A percentile compares a stretch with the other conserved stretches of the same genome.
Evolutionary conservation across 2,113 vertebrate species (phyloP).

Genomic region (Neofelis nebulosa): DNA sequence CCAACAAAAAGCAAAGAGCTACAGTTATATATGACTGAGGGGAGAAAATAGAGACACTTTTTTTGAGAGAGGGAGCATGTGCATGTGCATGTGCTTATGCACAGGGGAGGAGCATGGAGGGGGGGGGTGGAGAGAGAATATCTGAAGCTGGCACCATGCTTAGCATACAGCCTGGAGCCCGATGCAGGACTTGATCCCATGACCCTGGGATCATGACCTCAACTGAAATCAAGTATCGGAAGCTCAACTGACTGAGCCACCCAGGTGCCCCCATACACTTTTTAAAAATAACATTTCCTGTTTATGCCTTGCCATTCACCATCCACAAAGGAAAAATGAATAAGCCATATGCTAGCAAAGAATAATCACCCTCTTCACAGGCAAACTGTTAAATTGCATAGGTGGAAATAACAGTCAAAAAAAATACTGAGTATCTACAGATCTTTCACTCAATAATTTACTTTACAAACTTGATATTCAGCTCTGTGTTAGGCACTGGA

Average conservation of each 20-base stretch:
- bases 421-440: not conserved
- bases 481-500: not conserved
- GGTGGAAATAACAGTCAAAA: not conserved
- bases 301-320: constrained; percentile 16
- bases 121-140: no score
- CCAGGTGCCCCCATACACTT: not conserved
- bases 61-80: no score
- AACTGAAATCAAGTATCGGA: no score
- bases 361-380: not conserved
- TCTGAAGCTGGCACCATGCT: no score
- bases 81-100: no score
- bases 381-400: not conserved
- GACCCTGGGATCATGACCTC: no score
- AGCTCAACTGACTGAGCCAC: no score
- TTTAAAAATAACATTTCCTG: not conserved
- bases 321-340: constrained; percentile 38
- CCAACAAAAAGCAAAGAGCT: constrained; percentile 40
- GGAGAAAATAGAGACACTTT: not conserved
- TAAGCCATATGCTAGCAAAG: not conserved
- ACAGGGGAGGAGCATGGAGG: no score
- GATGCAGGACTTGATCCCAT: no score
- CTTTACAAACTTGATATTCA: not conserved
- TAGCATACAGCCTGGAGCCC: no score
- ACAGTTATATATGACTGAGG: not conserved
- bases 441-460: not conserved